Percentiles rank a stretch among this genome's conserved stretches.
Evolutionary conservation across 2,797 vertebrate genomes (phyloP).

Genomic region (Malacoraja senta): DNA sequence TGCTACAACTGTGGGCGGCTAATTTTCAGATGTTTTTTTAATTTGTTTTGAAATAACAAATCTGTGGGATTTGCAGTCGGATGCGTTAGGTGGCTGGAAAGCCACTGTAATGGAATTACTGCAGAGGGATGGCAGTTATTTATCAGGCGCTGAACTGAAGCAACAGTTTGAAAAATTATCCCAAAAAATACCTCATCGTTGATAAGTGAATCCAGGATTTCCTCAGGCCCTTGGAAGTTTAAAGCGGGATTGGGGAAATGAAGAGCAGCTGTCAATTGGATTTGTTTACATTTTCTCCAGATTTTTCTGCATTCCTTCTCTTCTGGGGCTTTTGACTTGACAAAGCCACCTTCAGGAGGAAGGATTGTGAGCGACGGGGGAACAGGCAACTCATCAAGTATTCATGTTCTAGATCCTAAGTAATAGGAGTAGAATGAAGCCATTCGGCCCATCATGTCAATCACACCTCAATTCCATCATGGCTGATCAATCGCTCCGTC

Average conservation of each 20-base stretch:
- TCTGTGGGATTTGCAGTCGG: background rate
- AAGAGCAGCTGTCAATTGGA: slow-evolving; percentile 21
- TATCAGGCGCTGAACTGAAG: background rate
- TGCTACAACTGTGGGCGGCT: no score
- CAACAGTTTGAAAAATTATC: background rate
- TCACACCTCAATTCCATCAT: no score
- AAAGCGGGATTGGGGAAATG: background rate
- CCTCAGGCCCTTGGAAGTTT: slow-evolving; percentile 3
- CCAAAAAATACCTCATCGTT: background rate
- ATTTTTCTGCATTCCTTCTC: background rate
- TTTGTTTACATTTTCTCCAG: slow-evolving; percentile 22
- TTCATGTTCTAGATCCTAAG: background rate
- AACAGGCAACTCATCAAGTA: background rate
- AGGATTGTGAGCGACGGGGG: background rate
- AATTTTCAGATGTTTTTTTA: background rate
- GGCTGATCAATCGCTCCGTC: no score
- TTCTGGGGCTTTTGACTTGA: background rate
- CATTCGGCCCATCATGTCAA: no score
- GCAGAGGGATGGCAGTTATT: background rate
- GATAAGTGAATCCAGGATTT: slow-evolving; percentile 27
- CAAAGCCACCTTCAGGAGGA: background rate
- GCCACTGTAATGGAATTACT: no score
- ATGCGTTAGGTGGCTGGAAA: background rate
- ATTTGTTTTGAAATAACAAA: background rate
- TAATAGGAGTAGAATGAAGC: no score